phyloP scores from a whole-genome alignment of 53 echinoderm and acorn worm species.

The Paracentrotus lividus region DNA sequence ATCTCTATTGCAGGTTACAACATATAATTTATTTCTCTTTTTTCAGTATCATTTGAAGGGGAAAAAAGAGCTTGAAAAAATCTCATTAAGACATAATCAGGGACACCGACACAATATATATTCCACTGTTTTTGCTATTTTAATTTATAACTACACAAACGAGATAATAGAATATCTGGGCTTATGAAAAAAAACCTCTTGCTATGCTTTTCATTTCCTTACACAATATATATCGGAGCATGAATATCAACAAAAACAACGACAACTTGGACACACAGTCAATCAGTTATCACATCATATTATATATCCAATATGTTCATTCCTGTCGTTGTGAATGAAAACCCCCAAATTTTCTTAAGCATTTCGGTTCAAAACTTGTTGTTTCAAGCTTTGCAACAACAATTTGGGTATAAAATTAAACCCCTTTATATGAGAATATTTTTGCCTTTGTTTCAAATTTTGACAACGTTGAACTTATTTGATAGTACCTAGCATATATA shows the following conservation, averaged over 20 bases:
- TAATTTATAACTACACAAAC: constrained; percentile 71
- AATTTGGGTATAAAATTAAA: not conserved
- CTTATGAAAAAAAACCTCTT: constrained; percentile 53
- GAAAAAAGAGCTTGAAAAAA: not conserved
- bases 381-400: not conserved
- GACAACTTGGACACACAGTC: constrained; percentile 44
- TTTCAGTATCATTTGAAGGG: too few relatives aligned
- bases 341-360: not conserved
- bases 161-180: constrained; percentile 67
- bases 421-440: not conserved
- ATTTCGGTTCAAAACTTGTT: not conserved
- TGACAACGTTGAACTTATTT: not conserved
- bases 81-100: not conserved
- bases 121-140: constrained; percentile 58
- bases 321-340: not conserved
- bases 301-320: constrained; percentile 30
- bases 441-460: not conserved
- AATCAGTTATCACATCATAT: constrained; percentile 69
- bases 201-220: constrained; percentile 50
- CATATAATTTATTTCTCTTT: too few relatives aligned
- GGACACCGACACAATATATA: not conserved
- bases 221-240: constrained; percentile 59
- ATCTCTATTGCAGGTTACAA: too few relatives aligned
- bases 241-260: constrained; percentile 34
- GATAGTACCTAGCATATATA: constrained; percentile 33